Percentiles rank a stretch among this genome's conserved stretches.
Evolutionary conservation across 2,797 vertebrate genomes (phyloP).

Genomic region (Coilia nasus): DNA sequence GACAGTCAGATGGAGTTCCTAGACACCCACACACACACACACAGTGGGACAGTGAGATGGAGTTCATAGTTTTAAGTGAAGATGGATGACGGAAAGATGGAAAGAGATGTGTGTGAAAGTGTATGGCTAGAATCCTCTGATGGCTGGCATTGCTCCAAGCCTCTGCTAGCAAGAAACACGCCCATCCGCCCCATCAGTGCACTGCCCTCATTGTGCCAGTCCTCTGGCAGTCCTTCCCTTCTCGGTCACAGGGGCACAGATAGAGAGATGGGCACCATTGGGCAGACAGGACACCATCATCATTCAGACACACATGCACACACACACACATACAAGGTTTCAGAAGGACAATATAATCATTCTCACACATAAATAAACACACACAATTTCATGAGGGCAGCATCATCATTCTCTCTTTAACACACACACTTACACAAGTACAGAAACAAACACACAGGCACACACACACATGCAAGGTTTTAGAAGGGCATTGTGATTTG

Average conservation of each 20-base stretch:
- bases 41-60: too few species aligned
- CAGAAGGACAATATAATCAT: neutral
- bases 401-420: neutral
- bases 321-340: neutral
- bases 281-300: neutral
- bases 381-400: neutral
- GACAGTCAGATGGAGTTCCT: neutral
- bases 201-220: conserved; percentile 3
- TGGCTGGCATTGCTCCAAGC: neutral
- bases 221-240: conserved; percentile 4
- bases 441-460: neutral
- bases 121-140: neutral
- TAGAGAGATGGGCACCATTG: neutral
- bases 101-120: neutral
- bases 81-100: neutral
- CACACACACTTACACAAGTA: neutral
- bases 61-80: neutral
- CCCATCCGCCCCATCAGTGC: neutral
- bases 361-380: neutral
- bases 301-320: neutral
- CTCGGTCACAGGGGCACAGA: neutral
- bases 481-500: neutral
- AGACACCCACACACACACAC: too few species aligned
- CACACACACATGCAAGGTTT: neutral
- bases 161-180: neutral